Base-by-base conservation (phyloP, 1,140 invertebrate genomes). In the Brachionus koreanus region DNA sequence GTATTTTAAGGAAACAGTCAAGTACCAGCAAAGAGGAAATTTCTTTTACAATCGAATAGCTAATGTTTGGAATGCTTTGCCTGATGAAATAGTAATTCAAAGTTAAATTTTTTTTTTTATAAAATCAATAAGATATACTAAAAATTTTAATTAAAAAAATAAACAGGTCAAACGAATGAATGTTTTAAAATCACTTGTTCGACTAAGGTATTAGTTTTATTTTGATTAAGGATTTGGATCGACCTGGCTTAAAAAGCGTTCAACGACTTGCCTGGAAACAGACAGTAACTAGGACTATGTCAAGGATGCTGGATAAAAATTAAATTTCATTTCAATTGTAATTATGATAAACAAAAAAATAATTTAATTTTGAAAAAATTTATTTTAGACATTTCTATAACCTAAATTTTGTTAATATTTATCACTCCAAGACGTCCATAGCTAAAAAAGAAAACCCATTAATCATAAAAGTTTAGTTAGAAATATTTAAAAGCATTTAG, bases 401-500 rank as follows among this genome's bases (percentile, higher is more conserved):
- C 65, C 65, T 69, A 69, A 69, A 69, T 69, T 69, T 16, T 42
- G 9, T n/a, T 69, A n/a, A 37, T 9, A 33, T 9, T 65, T 65
- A 33, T 65, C 25, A 35, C 10, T 23, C 13, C 61, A 12, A 65
- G 61, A 35, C 23, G 61, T 65, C 61, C 13, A 23, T 5, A 63
- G 5, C 61, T 29, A 23, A 63, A 69, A 13, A 69, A 6, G 43
- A 46, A n/a, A 46, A 12, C 65, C n/a, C 65, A 69, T 69, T 69
- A 69, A 69, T 69, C 65, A 69, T 37, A 37, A 69, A 65, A 52
- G 61, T 65, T 65, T 65, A 16, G 61, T 65, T 65, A 65, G 61
- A 65, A 65, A 65, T 29, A 65, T 65, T 65, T 33, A 33, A 33
- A 33, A 33, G 10, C 25, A 65, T 33, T 12, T 13, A 65, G 33